These are phyloP conservation scores for Hassar affinis DNA, from an alignment of 2,113 vertebrate genomes.

Conservation along the genomic window DNA sequence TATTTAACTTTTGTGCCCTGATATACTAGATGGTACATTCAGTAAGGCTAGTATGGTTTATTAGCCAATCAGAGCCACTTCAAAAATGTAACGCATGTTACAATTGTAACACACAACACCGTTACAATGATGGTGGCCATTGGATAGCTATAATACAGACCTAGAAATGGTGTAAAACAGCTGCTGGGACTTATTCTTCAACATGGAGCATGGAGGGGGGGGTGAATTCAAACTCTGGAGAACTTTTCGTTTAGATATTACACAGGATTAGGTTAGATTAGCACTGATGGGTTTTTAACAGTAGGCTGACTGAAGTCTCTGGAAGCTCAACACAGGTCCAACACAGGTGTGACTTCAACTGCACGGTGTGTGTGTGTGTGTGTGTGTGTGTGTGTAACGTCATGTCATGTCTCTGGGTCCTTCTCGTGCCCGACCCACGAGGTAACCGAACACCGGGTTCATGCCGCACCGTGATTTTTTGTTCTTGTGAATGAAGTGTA, in stretches of 20 bases:
- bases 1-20: not conserved
- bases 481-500: not conserved
- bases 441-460: too few species aligned
- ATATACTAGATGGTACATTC: not conserved
- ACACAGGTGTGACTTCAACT: not conserved
- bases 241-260: not conserved
- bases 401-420: not conserved
- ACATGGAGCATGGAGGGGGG: too few species aligned
- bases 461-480: too few species aligned
- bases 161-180: not conserved
- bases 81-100: too few species aligned
- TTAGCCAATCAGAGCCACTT: not conserved
- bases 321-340: slow-evolving; percentile 4
- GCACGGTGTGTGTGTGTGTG: not conserved
- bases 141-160: not conserved
- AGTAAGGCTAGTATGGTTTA: not conserved
- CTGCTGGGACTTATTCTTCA: not conserved
- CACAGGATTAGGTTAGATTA: not conserved
- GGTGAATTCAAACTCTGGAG: not conserved
- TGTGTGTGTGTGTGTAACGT: not conserved
- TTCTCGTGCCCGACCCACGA: not conserved
- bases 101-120: not conserved
- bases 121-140: not conserved
- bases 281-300: not conserved
- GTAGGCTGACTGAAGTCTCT: not conserved